Evolutionary conservation across 1,140 invertebrate genomes (phyloP), one percentile per base, ranked within the genome.

Genomic region (Drosophila nannoptera): DNA sequence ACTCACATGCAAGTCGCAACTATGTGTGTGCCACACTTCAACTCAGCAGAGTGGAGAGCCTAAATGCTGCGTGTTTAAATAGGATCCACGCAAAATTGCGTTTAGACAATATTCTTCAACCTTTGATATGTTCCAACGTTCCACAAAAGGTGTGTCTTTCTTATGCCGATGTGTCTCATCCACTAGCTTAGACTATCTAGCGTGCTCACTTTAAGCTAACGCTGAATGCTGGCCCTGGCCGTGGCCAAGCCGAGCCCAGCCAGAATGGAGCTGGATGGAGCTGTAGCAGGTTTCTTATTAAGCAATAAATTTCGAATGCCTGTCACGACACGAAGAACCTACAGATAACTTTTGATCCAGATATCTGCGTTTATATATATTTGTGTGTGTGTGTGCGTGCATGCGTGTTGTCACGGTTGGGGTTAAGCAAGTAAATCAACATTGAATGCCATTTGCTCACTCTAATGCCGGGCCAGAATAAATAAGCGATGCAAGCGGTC

Each of bases 1-100:
- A 36, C 55, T n/a, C 54, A 43, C 69, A 76, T 84, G 80, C 80
- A 83, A 83, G 84, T 80, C 60, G 78, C 78, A 76, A n/a, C 73
- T 83, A 78, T 22, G 22, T 22, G 22, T 22, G 22, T 22, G 58
- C 74, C 66, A 74, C 58, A 74, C 72, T 82, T 77, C 67, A 61
- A 69, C 63, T 52, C 61, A 61, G 55, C 64, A 55, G n/a, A 48
- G 43, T 8, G 40, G 5, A 43, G 12, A 43, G n/a, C 12, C 0
- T 14, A 2, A 22, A 22, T 1, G 22, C 22, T 22, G 22, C 22
- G 22, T 22, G 22, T 22, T 22, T 2, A 22, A 3, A 22, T 22
- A 22, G 22, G 1, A 22, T 22, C 1, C 22, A 22, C n/a, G n/a
- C n/a, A n/a, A n/a, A 22, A 22, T 22, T 22, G 22, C 22, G 22